Evolutionary conservation across 2,797 vertebrate genomes (phyloP), one percentile per base, ranked within the genome.

Genomic region (Diplodus puntazzo): DNA sequence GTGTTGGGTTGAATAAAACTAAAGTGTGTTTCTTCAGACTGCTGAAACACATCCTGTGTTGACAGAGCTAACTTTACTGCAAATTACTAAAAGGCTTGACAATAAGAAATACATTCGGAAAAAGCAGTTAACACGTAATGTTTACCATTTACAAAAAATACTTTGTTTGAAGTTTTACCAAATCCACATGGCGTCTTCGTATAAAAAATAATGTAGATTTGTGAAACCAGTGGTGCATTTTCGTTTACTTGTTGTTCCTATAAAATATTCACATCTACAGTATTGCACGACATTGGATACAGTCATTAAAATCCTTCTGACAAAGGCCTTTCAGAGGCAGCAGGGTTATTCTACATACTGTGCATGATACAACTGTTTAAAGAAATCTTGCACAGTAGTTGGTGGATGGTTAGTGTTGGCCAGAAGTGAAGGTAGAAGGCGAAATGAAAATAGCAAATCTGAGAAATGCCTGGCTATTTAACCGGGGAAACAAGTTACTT

Each of bases 371-470:
- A 60, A 13, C 61, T 16, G 18, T 49, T 69, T n/a, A 55, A 34
- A 64, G 30, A 67, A 27, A 59, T 46, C 43, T 52, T 10, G 18
- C 14, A 55, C 30, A 62, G 43, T 21, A 39, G 23, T 5, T 49
- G 34, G 34, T 39, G 9, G 34, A 39, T 61, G 25, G 54, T 55
- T 54, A 27, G 67, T 75, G n/a, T 54, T 68, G 50, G 52, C 52
- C n/a, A 11, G 34, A 57, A 13, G 11, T 48, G 2, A 71, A 27
- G 45, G 25, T 42, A 21, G 6, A 58, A 3, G 16, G 12, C 53
- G 13, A 71, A 70, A 30, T 30, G 10, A 55, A 70, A 54, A 27
- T 7, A 0, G n/a, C 25, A 16, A 62, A 74, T 53, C 2, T 5
- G 7, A 57, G 14, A 59, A 63, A 59, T 59, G 67, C 14, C 46